These are phyloP conservation scores for Meandrina meandrites DNA, from an alignment of 92 coral and sea anemone species.

Conservation along the genomic window DNA sequence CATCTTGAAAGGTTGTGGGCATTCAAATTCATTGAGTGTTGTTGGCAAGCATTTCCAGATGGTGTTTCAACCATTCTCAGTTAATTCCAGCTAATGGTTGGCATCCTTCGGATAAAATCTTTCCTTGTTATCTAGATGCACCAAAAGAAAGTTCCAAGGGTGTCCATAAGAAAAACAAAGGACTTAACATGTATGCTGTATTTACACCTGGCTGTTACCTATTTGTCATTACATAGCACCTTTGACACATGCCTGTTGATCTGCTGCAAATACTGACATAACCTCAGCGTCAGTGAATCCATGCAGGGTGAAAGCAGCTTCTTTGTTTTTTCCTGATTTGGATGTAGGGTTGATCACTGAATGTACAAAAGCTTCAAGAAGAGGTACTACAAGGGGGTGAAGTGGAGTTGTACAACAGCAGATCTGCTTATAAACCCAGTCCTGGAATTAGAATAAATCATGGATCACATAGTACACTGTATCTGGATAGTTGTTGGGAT, in stretches of 20 bases:
- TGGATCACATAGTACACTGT: not conserved
- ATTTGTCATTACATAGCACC: not conserved
- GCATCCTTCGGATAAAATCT: no score
- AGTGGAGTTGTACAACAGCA: conserved; percentile 84
- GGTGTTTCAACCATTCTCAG: no score
- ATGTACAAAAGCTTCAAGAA: conserved; percentile 88
- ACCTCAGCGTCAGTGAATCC: conserved; percentile 92
- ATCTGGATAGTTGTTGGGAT: not conserved
- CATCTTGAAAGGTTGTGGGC: no score
- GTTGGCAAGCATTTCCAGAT: no score
- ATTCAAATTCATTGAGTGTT: no score
- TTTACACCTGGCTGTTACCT: not conserved
- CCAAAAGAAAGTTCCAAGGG: no score
- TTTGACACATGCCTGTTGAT: conserved; percentile 28
- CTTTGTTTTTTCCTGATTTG: conserved; percentile 55
- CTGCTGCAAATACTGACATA: conserved; percentile 74
- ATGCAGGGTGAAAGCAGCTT: conserved; percentile 62
- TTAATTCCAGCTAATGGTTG: no score
- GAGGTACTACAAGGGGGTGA: conserved; percentile 80
- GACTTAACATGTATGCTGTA: not conserved
- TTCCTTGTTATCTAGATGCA: no score
- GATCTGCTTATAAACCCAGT: conserved; percentile 91
- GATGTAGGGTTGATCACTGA: conserved; percentile 86
- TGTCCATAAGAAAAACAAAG: no score
- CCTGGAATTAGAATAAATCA: conserved; percentile 47